phyloP scores from a whole-genome alignment of 2,797 vertebrate species.

The Sphenodon punctatus region DNA sequence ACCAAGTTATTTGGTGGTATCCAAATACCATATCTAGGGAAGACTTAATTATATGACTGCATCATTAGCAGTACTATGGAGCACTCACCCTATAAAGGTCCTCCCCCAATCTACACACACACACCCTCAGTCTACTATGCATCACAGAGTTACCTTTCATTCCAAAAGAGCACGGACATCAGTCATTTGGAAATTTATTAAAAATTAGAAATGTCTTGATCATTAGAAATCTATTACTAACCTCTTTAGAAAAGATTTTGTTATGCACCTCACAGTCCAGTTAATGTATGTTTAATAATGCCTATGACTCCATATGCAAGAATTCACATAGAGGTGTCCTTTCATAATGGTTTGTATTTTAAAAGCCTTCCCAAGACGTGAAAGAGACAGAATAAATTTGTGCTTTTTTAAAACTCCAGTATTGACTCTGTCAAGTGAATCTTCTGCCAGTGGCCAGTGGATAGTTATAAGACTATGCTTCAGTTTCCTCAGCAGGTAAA shows the following conservation, averaged over 20 bases:
- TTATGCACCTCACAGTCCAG: not conserved
- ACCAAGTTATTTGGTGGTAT: no score
- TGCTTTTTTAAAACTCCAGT: slow-evolving; percentile 18
- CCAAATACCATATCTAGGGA: no score
- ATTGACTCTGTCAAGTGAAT: slow-evolving; percentile 21
- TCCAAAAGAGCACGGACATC: no score
- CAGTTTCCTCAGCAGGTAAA: slow-evolving; percentile 48
- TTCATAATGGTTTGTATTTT: slow-evolving; percentile 33
- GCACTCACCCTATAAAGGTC: no score
- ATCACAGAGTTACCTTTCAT: no score
- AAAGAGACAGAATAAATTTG: slow-evolving; percentile 46
- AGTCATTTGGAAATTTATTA: no score
- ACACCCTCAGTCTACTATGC: no score
- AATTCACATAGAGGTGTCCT: slow-evolving; percentile 10
- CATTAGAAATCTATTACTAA: not conserved
- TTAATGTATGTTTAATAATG: not conserved
- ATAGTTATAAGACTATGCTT: slow-evolving; percentile 46
- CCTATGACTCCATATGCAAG: slow-evolving; percentile 15
- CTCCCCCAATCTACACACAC: no score
- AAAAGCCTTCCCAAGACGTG: slow-evolving; percentile 5
- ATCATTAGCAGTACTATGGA: no score
- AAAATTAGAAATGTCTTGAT: no score
- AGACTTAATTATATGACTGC: no score
- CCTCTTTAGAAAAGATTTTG: no score
- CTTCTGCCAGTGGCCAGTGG: slow-evolving; percentile 32